A percentile compares a stretch with the other conserved stretches of the same genome.
Conservation (phyloP, 2,113 vertebrate species). For the Cavia aperea region DNA sequence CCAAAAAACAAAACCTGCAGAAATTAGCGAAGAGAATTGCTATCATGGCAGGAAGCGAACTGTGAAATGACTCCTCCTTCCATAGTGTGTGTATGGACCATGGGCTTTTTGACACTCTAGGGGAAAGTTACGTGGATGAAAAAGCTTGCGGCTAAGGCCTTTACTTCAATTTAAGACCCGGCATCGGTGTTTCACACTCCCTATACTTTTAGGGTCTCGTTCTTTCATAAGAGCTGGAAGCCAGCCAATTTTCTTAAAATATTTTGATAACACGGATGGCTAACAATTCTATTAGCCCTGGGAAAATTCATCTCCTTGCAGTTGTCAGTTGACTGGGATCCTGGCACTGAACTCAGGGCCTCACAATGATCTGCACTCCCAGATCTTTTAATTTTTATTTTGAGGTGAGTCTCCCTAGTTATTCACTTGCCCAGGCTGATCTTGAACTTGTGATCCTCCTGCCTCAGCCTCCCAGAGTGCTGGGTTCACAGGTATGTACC, state of each 20-base stretch:
- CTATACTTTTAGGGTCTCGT: neutral
- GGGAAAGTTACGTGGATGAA: neutral
- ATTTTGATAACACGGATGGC: neutral
- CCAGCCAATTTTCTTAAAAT: neutral
- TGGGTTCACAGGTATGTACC: neutral
- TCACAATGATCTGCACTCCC: accelerated
- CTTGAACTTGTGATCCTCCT: neutral
- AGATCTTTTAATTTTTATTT: neutral
- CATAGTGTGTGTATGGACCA: neutral
- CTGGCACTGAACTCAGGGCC: neutral
- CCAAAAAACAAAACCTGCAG: neutral
- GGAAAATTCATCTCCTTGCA: neutral
- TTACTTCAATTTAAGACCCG: neutral
- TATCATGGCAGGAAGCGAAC: neutral
- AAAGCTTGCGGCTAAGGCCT: neutral
- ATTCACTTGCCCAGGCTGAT: neutral
- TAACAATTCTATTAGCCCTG: neutral
- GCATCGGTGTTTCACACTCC: too few relatives aligned
- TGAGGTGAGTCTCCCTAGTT: neutral
- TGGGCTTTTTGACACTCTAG: neutral
- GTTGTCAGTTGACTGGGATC: neutral
- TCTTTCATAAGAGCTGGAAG: neutral
- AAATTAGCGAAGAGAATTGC: neutral
- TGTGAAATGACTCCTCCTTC: too few relatives aligned
- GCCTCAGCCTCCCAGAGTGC: neutral